phyloP scores from a whole-genome alignment of 2,113 vertebrate species.

The Sceloporus tristichus region DNA sequence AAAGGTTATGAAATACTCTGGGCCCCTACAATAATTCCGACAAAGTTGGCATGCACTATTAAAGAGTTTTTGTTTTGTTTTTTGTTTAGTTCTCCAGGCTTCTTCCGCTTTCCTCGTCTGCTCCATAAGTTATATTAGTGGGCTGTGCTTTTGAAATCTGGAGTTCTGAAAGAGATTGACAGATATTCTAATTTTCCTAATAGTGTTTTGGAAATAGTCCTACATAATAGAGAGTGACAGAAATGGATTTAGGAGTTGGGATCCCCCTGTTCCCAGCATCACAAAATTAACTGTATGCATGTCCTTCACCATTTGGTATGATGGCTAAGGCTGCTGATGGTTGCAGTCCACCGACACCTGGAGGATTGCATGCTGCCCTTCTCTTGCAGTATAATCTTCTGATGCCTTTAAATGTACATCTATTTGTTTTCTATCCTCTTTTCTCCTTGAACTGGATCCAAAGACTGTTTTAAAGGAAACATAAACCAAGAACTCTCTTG shows the following conservation, averaged over 20 bases:
- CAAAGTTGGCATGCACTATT: not conserved
- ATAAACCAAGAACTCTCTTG: not conserved
- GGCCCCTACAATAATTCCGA: not conserved
- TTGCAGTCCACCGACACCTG: too few relatives aligned
- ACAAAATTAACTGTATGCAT: not conserved
- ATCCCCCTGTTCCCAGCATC: not conserved
- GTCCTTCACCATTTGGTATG: not conserved
- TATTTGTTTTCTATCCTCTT: too few relatives aligned
- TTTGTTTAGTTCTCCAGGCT: not conserved
- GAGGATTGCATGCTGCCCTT: too few relatives aligned
- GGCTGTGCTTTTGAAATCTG: not conserved
- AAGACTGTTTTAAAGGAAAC: too few relatives aligned
- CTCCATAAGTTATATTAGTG: not conserved
- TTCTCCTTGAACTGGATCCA: too few relatives aligned
- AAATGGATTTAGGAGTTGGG: not conserved
- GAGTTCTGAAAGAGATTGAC: not conserved
- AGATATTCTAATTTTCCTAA: not conserved
- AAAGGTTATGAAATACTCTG: not conserved
- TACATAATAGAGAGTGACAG: not conserved
- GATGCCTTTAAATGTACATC: too few relatives aligned
- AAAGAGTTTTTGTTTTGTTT: not conserved
- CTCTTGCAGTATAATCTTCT: too few relatives aligned
- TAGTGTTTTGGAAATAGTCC: not conserved
- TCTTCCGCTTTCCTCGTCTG: not conserved
- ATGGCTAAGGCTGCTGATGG: too few relatives aligned